Evolutionary conservation across 2,113 vertebrate species (phyloP), one percentile per base, ranked within the genome.

Genomic region (Eublepharis macularius): DNA sequence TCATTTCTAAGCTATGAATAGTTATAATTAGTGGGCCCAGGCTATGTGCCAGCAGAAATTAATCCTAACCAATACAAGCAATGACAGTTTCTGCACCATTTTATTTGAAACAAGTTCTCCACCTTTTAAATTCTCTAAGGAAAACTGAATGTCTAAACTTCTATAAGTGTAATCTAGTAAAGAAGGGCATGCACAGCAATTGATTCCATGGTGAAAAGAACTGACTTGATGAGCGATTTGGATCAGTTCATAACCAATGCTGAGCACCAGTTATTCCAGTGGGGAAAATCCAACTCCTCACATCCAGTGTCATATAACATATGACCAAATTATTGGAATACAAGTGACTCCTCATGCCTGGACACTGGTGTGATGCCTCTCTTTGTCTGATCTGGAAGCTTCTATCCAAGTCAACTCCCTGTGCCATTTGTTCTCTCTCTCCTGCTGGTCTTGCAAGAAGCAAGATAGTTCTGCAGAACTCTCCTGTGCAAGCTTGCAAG

Each of bases 1-100:
- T 80, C 78, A 81, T 68, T 16, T 66, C 36, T 39, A 60, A 69
- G 79, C 63, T 65, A 75, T 29, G 83, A 68, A 85, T 89, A 86
- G 83, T 0, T 83, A 75, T 83, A 68, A 80, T 10, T 60, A 1
- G 76, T 88, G 60, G 88, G 16, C 80, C 54, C 87, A 74, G 82
- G 84, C 47, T 85, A n/a, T 90, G 83, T 60, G 54, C 26, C n/a
- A 54, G 17, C 8, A 77, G 9, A 36, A 77, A 54, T 36, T 36
- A 32, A 77, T 77, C 76, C 41, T 57, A 49, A 57, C 51, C 34
- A 57, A n/a, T 77, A 43, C 70, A 77, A 77, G 54, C 21, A 63
- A 39, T 70, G 68, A 36, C 68, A 70, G 34, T 41, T 29, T 29
- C 36, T 39, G 39, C 19, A 60, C 34, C 26, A 26, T 60, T 54